Evolutionary conservation across 1,140 invertebrate species (phyloP), one percentile per base, ranked within the genome.

Genomic region (Colletes gigas): DNA sequence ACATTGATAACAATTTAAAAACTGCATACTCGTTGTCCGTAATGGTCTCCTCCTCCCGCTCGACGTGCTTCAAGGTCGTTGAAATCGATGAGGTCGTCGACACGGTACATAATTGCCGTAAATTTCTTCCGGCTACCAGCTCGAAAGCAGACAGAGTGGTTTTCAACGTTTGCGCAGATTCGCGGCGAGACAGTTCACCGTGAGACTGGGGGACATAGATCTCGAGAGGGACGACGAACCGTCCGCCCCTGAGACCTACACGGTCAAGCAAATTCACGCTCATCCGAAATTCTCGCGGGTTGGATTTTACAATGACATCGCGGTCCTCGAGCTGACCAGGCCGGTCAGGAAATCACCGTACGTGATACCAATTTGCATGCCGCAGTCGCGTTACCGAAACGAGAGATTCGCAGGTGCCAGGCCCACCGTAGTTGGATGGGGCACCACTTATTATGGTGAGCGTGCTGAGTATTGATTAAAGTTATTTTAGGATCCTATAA

Each of bases 261-360:
- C 95, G 2, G 97, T 98, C 3, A 94, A 94, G 47, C 95, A 96
- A 69, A 96, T 98, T 30, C 94, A 95, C 41, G 96, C 97, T 0
- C 97, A 98, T 92, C 95, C 96, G 17, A 95, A 96, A 81, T 98
- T 98, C 93, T 96, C 95, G 17, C 94, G 97, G 30, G 96, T 97
- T 62, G 97, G 97, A 8, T 98, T 97, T 92, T 98, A 98, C 91
- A 98, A 98, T 82, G 98, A 99, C 86, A 97, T 98, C 77, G 98
- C 98, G 2, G 94, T 98, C 3, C 92, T 98, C 17, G 96, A 97
- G 57, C 91, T 98, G 14, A 95, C 94, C 21, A 94, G 96, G 69
- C 95, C 96, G 3, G 97, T 97, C 8, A 95, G 95, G 79, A 96
- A 95, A 90, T 96, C 95, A 3, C 96, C 97, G 88, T 98, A 98